phyloP scores from a whole-genome alignment of 2,797 vertebrate species.

The Channallabes apus region DNA sequence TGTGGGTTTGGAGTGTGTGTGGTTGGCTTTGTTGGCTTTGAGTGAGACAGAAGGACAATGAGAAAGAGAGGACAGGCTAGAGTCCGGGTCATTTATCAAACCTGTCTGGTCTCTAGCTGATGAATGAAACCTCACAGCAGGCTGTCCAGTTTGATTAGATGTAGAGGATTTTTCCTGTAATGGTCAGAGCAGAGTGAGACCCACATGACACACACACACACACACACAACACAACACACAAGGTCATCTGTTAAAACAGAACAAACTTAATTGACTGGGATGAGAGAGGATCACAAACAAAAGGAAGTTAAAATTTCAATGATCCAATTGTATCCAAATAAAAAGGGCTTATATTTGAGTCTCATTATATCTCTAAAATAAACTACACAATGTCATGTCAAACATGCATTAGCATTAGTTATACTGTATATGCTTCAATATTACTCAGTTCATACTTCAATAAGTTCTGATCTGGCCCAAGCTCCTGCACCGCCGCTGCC shows the following conservation, averaged over 20 bases:
- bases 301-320: background rate
- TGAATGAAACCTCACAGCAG: constrained; percentile 47
- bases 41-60: background rate
- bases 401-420: background rate
- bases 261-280: background rate
- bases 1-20: background rate
- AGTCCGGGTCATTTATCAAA: constrained; percentile 53
- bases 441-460: background rate
- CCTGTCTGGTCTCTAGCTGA: constrained; percentile 39
- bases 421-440: background rate
- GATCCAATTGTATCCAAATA: background rate
- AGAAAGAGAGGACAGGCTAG: constrained; percentile 16
- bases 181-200: background rate
- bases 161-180: constrained; percentile 19
- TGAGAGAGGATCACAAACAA: background rate
- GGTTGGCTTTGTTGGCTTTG: background rate
- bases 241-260: constrained; percentile 5
- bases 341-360: background rate
- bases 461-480: no score
- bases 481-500: no score
- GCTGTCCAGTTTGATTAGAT: constrained; percentile 50
- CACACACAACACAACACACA: background rate
- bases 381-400: background rate
- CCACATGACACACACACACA: background rate
- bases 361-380: background rate